Percentiles rank a stretch among this genome's conserved stretches.
phyloP scores from a whole-genome alignment of 2,113 vertebrate genomes.

The Podocnemis expansa region DNA sequence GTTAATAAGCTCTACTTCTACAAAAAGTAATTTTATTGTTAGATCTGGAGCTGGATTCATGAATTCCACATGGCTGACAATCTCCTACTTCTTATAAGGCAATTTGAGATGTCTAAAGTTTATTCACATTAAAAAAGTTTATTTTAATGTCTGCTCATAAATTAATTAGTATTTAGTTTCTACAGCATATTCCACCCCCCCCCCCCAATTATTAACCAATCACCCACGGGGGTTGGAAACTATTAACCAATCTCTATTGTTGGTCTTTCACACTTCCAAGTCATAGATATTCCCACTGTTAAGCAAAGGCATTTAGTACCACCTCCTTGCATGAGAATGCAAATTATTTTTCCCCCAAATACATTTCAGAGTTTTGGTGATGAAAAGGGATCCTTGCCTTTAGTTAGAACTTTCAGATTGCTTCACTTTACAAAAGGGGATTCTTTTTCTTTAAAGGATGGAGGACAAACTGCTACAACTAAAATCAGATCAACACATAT shows the following conservation, averaged over 20 bases:
- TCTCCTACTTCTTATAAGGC: not conserved
- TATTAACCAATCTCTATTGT: not conserved
- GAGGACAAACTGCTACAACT: not conserved
- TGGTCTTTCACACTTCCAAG: not conserved
- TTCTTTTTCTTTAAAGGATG: not conserved
- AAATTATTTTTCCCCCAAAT: not conserved
- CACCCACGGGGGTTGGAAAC: not conserved
- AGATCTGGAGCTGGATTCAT: not conserved
- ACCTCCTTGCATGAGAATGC: not conserved
- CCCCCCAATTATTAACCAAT: not conserved
- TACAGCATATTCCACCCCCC: not conserved
- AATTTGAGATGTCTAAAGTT: not conserved
- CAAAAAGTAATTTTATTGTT: not conserved
- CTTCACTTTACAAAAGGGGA: not conserved
- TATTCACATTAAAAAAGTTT: not conserved
- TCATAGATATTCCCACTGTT: not conserved
- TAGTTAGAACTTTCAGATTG: not conserved
- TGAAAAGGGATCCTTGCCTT: not conserved
- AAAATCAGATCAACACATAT: not conserved
- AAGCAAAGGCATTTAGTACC: fast-evolving
- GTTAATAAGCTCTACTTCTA: conserved; percentile 45
- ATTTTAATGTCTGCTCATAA: not conserved
- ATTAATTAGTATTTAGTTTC: not conserved
- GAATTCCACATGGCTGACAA: conserved; percentile 21
- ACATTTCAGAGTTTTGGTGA: not conserved